These are phyloP conservation scores for Rhinopomastus cyanomelas DNA, from an alignment of 2,113 vertebrate genomes.

Conservation along the genomic window DNA sequence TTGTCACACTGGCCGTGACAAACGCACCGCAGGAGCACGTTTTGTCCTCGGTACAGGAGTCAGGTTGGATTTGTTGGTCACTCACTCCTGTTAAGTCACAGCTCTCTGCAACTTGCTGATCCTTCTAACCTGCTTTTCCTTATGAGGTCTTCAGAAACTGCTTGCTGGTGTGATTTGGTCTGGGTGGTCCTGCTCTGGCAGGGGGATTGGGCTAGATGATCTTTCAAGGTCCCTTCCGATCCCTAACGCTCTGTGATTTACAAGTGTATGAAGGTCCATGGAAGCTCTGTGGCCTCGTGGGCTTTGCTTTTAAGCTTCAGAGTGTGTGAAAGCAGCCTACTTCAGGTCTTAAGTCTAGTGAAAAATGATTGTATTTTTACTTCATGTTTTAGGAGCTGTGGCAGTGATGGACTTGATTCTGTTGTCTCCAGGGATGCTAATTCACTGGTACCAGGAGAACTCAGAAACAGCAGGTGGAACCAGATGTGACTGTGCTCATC, in stretches of 20 bases:
- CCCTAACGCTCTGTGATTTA: no score
- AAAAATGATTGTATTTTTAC: not conserved
- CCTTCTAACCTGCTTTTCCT: not conserved
- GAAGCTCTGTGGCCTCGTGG: not conserved
- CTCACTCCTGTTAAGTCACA: not conserved
- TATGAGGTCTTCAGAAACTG: not conserved
- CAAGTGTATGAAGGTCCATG: not conserved
- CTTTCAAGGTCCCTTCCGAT: no score
- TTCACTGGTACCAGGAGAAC: not conserved
- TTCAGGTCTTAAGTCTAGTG: not conserved
- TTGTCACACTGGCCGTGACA: not conserved
- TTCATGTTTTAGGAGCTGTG: not conserved
- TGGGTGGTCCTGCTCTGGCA: no score
- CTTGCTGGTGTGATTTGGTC: accelerated
- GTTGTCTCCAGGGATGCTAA: not conserved
- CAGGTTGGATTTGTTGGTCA: not conserved
- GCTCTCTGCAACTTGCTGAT: not conserved
- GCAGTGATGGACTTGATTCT: not conserved
- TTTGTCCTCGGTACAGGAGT: not conserved
- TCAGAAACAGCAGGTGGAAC: not conserved
- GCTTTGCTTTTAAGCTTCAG: not conserved
- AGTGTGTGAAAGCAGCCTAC: no score
- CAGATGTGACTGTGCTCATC: not conserved
- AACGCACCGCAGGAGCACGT: not conserved
- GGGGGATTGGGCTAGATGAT: no score